phyloP scores from a whole-genome alignment of 2,113 vertebrate species.

The Pungitius pungitius region DNA sequence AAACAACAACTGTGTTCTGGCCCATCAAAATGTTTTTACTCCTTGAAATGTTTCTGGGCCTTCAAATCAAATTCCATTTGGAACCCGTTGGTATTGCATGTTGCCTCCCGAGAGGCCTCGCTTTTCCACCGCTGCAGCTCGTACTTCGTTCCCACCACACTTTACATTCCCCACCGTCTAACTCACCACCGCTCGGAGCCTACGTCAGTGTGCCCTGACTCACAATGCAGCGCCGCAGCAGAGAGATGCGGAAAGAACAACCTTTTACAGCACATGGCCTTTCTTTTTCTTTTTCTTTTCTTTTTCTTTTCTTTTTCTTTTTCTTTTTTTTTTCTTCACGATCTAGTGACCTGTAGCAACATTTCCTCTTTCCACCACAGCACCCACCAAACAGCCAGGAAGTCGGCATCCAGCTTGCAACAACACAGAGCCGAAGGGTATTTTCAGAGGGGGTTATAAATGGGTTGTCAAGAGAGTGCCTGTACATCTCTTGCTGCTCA shows the following conservation, averaged over 20 bases:
- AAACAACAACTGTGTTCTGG: background rate
- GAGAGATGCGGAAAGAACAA: slow-evolving; percentile 14
- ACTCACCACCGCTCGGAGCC: slow-evolving; percentile 50
- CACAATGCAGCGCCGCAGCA: slow-evolving; percentile 21
- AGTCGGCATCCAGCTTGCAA: slow-evolving; percentile 35
- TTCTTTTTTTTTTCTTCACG: background rate
- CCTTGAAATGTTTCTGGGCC: background rate
- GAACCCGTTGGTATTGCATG: background rate
- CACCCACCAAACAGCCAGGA: slow-evolving; percentile 60
- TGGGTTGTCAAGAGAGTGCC: slow-evolving; percentile 63
- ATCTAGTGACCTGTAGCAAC: slow-evolving; percentile 55
- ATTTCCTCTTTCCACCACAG: slow-evolving; percentile 57
- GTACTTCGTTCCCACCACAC: slow-evolving; percentile 68
- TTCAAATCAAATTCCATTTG: background rate
- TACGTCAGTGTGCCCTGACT: slow-evolving; percentile 57
- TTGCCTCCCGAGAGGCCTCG: slow-evolving; percentile 53
- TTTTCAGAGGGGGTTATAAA: slow-evolving; percentile 69
- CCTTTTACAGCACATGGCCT: background rate
- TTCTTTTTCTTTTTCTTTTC: slow-evolving; percentile 19
- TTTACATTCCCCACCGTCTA: slow-evolving; percentile 69
- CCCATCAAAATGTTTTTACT: background rate
- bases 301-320: background rate
- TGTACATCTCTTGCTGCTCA: slow-evolving; percentile 63
- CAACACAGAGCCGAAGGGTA: slow-evolving; percentile 51
- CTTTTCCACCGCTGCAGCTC: slow-evolving; percentile 48